These are phyloP conservation scores for Odiellus spinosus DNA, from an alignment of 2,888 invertebrate species.

Conservation along the genomic window DNA sequence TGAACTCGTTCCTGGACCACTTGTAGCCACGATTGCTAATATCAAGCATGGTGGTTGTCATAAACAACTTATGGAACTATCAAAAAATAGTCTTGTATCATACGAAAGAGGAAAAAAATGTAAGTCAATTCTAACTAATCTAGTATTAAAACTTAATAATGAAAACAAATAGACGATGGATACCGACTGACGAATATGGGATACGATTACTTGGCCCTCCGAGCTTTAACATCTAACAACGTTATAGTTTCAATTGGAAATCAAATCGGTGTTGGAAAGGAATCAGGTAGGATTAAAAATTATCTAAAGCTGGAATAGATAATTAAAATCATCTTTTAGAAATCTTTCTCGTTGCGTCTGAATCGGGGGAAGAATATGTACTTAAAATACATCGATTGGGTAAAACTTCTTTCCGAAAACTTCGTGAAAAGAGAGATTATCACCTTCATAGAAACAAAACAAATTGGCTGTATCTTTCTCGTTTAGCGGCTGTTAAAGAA, in stretches of 20 bases:
- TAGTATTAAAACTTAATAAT: slow-evolving; percentile 4
- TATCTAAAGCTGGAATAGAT: neutral
- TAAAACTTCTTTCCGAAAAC: slow-evolving; percentile 84
- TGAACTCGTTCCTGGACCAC: slow-evolving; percentile 75
- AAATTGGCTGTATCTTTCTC: slow-evolving; percentile 90
- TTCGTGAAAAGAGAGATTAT: slow-evolving; percentile 92
- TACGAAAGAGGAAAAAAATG: slow-evolving; percentile 90
- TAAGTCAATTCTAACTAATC: slow-evolving; percentile 33
- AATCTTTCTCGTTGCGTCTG: slow-evolving; percentile 73
- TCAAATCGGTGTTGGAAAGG: slow-evolving; percentile 97
- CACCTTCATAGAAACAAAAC: slow-evolving; percentile 73
- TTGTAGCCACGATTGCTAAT: slow-evolving; percentile 84
- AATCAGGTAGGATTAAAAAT: slow-evolving; percentile 43
- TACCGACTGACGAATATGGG: slow-evolving; percentile 88
- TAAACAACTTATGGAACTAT: slow-evolving; percentile 72
- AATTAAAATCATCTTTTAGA: slow-evolving; percentile 37
- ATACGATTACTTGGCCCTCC: slow-evolving; percentile 90
- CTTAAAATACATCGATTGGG: slow-evolving; percentile 87
- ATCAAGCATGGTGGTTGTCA: slow-evolving; percentile 83
- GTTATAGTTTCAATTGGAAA: slow-evolving; percentile 78
- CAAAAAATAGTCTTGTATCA: slow-evolving; percentile 72
- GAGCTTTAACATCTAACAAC: slow-evolving; percentile 61
- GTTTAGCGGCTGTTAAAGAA: slow-evolving; percentile 92
- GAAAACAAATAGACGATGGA: slow-evolving; percentile 61
- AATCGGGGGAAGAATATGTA: slow-evolving; percentile 60